phyloP scores from a whole-genome alignment of 2,113 vertebrate genomes.

The Platysteira castanea region DNA sequence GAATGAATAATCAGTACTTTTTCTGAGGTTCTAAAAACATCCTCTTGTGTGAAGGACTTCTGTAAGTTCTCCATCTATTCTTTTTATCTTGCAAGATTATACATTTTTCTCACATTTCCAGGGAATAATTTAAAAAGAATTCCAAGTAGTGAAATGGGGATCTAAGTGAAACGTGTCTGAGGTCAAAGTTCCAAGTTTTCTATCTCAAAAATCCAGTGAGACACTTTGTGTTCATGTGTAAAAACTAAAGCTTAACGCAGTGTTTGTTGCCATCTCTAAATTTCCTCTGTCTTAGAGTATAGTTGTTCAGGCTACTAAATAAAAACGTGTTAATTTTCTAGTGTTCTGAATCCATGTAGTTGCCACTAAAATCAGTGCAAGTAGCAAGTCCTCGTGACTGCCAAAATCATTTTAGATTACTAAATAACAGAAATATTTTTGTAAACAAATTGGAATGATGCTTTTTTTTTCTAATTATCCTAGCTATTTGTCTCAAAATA shows the following conservation, averaged over 20 bases:
- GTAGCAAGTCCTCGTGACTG: background rate
- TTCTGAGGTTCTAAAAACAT: background rate
- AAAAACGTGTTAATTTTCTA: background rate
- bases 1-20: background rate
- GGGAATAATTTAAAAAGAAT: background rate
- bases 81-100: background rate
- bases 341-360: background rate
- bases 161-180: background rate
- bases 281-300: background rate
- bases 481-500: background rate
- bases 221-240: background rate
- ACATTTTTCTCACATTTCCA: background rate
- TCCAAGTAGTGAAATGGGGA: background rate
- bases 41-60: background rate
- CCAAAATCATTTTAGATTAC: background rate
- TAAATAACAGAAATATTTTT: background rate
- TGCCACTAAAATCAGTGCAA: background rate
- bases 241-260: background rate
- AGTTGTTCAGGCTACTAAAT: background rate
- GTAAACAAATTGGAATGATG: background rate
- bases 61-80: background rate
- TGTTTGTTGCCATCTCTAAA: background rate
- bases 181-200: background rate
- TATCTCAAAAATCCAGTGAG: background rate
- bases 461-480: background rate